Percentiles rank a stretch among this genome's conserved stretches.
phyloP scores from a whole-genome alignment of 2,888 invertebrate genomes.

The Orgyia antiqua region DNA sequence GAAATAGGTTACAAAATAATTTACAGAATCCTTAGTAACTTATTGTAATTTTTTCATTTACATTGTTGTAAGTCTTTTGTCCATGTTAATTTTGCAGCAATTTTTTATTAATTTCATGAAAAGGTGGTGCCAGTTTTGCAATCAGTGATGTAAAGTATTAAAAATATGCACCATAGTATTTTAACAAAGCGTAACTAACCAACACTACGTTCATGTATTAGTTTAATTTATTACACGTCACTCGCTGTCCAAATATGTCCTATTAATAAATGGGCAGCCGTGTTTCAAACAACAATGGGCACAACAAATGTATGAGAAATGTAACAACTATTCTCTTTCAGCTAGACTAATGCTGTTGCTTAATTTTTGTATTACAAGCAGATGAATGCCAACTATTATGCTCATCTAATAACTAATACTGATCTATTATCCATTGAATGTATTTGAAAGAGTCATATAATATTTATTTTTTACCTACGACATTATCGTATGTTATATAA shows the following conservation, averaged over 20 bases:
- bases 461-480: too few species aligned
- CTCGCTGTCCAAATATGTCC: constrained; percentile 66
- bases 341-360: constrained; percentile 13
- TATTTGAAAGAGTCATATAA: constrained; percentile 8
- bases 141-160: too few species aligned
- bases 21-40: too few species aligned
- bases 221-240: constrained; percentile 62
- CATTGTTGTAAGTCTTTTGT: too few species aligned
- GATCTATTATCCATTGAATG: constrained; percentile 4
- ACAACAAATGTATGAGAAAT: constrained; percentile 53
- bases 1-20: too few species aligned
- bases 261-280: constrained; percentile 62
- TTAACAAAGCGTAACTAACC: constrained; percentile 21
- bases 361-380: constrained; percentile 7
- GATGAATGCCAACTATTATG: constrained; percentile 5
- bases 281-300: constrained; percentile 41
- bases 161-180: too few species aligned
- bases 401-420: constrained; percentile 6
- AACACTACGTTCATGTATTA: constrained; percentile 18
- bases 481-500: too few species aligned
- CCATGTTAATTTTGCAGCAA: too few species aligned
- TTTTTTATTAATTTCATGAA: too few species aligned
- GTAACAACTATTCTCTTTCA: constrained; percentile 33
- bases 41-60: too few species aligned
- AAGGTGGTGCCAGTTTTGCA: too few species aligned